Conservation (phyloP, 2,797 vertebrate genomes). For the Steatocranus sp. region DNA sequence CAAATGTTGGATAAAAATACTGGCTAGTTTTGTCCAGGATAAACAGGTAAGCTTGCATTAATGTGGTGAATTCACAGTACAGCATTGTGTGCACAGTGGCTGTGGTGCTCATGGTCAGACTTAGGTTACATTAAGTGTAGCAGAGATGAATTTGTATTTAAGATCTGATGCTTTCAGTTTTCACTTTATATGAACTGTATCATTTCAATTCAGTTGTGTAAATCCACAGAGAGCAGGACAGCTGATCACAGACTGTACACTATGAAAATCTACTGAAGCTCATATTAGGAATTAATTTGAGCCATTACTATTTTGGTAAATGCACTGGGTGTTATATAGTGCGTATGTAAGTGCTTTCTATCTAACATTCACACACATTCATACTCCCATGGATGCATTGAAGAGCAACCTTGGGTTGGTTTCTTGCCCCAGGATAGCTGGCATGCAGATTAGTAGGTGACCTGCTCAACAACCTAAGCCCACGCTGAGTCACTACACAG, state of each 20-base stretch:
- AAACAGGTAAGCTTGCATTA: background rate
- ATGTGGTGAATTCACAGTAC: background rate
- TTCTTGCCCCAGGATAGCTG: background rate
- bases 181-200: background rate
- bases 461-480: background rate
- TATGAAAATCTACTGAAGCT: background rate
- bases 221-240: background rate
- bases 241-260: background rate
- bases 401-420: background rate
- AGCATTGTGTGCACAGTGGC: background rate
- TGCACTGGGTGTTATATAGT: background rate
- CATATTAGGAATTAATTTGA: background rate
- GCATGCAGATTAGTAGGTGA: background rate
- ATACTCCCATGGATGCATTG: background rate
- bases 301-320: background rate
- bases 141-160: background rate
- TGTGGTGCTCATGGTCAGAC: background rate
- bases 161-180: background rate
- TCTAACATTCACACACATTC: background rate
- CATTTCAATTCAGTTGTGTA: background rate
- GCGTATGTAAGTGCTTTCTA: background rate
- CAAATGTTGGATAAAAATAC: background rate
- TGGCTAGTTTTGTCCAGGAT: background rate
- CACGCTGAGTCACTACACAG: background rate
- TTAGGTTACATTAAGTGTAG: background rate